phyloP scores from a whole-genome alignment of 2,113 vertebrate genomes.

The Nannobrachium achirus region DNA sequence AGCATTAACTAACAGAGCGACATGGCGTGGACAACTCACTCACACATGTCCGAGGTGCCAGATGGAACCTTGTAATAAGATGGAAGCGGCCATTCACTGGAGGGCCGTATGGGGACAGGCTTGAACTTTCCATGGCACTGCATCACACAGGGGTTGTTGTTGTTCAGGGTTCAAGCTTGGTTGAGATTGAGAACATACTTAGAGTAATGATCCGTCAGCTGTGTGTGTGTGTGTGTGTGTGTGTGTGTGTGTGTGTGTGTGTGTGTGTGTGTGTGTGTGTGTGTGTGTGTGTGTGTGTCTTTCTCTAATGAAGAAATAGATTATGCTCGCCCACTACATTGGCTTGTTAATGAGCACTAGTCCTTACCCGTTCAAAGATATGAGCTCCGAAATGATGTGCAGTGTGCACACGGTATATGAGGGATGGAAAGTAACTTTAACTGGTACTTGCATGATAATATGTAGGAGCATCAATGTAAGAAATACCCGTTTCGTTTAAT shows the following conservation, averaged over 20 bases:
- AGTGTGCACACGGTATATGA: no score
- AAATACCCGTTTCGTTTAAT: no score
- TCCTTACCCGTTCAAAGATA: no score
- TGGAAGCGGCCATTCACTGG: neutral
- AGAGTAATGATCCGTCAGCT: conserved; percentile 68
- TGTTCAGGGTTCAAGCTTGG: conserved; percentile 50
- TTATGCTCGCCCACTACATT: conserved; percentile 51
- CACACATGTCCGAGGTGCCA: neutral
- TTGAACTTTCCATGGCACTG: conserved; percentile 37
- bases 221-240: conserved; percentile 3
- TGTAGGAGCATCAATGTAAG: no score
- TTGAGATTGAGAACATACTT: conserved; percentile 49
- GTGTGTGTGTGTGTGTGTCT: conserved; percentile 13
- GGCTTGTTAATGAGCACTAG: conserved; percentile 63
- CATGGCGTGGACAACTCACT: no score
- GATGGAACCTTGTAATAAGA: neutral
- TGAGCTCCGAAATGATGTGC: no score
- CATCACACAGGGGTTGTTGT: conserved; percentile 21
- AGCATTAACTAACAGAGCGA: no score
- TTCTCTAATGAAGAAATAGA: conserved; percentile 64
- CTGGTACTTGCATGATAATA: no score
- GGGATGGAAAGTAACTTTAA: no score
- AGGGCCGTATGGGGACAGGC: neutral
- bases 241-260: conserved; percentile 17
- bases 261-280: conserved; percentile 3